These are phyloP conservation scores for Tringa solitaria DNA, from an alignment of 2,113 vertebrate species.

Conservation along the genomic window DNA sequence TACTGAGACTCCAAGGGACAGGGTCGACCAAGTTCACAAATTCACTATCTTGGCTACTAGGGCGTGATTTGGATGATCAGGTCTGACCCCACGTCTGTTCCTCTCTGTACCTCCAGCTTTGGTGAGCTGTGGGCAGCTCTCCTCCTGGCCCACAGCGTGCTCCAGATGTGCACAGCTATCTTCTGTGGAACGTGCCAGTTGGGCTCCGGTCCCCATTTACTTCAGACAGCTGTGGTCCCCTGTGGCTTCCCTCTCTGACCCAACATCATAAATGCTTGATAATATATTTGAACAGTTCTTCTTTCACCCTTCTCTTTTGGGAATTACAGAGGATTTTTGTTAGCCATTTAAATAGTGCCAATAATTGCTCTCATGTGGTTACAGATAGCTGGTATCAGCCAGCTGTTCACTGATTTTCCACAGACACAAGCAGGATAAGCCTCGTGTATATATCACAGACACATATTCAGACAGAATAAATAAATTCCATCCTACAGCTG, in stretches of 20 bases:
- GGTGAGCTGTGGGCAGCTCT: background rate
- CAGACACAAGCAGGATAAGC: background rate
- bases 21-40: background rate
- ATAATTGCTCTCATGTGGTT: background rate
- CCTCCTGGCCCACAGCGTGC: background rate
- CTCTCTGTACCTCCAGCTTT: background rate
- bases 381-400: background rate
- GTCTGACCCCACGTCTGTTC: background rate
- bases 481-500: conserved; percentile 54
- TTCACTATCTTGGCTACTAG: background rate
- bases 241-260: background rate
- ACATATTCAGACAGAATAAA: conserved; percentile 48
- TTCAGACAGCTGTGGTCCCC: background rate
- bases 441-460: conserved; percentile 14
- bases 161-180: background rate
- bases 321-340: background rate
- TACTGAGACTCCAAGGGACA: background rate
- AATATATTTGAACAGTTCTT: background rate
- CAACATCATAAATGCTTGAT: background rate
- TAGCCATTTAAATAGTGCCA: background rate
- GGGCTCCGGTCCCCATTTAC: background rate
- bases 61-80: background rate
- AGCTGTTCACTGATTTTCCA: background rate
- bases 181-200: background rate
- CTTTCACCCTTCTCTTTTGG: background rate